phyloP scores from a whole-genome alignment of 1,140 invertebrate genomes.

The Euura lappo region DNA sequence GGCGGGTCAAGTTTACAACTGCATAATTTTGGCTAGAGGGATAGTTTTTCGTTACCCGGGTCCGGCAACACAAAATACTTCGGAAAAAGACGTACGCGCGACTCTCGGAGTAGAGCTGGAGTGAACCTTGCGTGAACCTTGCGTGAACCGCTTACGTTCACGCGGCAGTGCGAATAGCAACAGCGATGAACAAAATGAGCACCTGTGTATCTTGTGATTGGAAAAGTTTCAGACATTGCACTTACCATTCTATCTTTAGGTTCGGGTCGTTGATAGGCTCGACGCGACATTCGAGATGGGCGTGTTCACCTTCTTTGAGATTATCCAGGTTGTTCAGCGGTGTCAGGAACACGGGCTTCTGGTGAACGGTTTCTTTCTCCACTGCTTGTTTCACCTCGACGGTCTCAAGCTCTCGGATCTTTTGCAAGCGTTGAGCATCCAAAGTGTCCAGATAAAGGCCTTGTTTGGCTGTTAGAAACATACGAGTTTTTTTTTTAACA shows the following conservation, averaged over 20 bases:
- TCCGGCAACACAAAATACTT: too few relatives aligned
- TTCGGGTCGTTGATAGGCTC: constrained; percentile 96
- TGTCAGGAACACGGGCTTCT: constrained; percentile 87
- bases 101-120: too few relatives aligned
- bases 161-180: too few relatives aligned
- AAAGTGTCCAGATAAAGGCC: constrained; percentile 86
- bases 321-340: constrained; percentile 85
- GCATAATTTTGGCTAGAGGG: too few relatives aligned
- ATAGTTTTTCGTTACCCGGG: too few relatives aligned
- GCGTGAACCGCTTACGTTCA: too few relatives aligned
- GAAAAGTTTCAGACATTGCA: background rate
- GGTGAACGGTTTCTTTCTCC: constrained; percentile 77
- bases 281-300: constrained; percentile 94
- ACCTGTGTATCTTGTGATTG: background rate
- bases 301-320: constrained; percentile 88
- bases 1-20: too few relatives aligned
- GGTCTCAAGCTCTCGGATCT: constrained; percentile 87
- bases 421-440: constrained; percentile 86
- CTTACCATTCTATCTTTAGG: constrained; percentile 95
- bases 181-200: too few relatives aligned
- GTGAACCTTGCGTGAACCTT: too few relatives aligned
- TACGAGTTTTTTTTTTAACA: constrained; percentile 15
- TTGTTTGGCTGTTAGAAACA: constrained; percentile 71
- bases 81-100: too few relatives aligned
- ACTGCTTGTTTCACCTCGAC: constrained; percentile 77